phyloP scores from a whole-genome alignment of 2,888 invertebrate species.

The Troglohyphantes excavatus region DNA sequence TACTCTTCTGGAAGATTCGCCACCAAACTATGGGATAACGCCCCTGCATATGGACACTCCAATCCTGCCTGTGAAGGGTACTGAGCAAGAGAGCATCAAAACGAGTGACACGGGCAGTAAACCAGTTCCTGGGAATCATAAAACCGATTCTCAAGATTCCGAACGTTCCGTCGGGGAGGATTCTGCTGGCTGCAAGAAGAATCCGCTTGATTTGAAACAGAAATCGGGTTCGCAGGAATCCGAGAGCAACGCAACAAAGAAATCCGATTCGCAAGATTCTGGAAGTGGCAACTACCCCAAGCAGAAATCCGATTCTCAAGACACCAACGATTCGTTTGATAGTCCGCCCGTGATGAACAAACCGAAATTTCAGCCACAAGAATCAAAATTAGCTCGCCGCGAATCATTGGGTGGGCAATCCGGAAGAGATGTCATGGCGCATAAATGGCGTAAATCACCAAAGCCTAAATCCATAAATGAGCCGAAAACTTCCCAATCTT shows the following conservation, averaged over 20 bases:
- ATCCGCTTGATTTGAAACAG: constrained; percentile 12
- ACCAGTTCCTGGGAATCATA: neutral
- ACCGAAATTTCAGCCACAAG: constrained; percentile 46
- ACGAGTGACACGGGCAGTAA: constrained; percentile 14
- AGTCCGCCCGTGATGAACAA: constrained; percentile 38
- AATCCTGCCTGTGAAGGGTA: no score
- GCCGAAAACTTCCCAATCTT: constrained; percentile 57
- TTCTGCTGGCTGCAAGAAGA: constrained; percentile 38
- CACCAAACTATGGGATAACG: constrained; percentile 35
- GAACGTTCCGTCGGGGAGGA: constrained; percentile 51
- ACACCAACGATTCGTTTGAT: constrained; percentile 58
- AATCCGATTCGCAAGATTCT: constrained; percentile 61
- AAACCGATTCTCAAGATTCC: constrained; percentile 65
- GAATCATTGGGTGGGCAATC: constrained; percentile 55
- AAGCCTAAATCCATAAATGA: constrained; percentile 21
- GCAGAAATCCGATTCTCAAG: constrained; percentile 72
- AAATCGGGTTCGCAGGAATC: constrained; percentile 34
- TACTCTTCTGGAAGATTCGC: constrained; percentile 56
- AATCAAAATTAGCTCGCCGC: constrained; percentile 50
- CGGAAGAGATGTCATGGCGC: neutral
- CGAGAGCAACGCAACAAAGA: neutral
- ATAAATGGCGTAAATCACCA: constrained; percentile 59
- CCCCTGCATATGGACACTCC: constrained; percentile 60
- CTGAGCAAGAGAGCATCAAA: constrained; percentile 23
- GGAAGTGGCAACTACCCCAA: constrained; percentile 34